phyloP scores from a whole-genome alignment of 2,888 invertebrate genomes.

The Aquatica leii region DNA sequence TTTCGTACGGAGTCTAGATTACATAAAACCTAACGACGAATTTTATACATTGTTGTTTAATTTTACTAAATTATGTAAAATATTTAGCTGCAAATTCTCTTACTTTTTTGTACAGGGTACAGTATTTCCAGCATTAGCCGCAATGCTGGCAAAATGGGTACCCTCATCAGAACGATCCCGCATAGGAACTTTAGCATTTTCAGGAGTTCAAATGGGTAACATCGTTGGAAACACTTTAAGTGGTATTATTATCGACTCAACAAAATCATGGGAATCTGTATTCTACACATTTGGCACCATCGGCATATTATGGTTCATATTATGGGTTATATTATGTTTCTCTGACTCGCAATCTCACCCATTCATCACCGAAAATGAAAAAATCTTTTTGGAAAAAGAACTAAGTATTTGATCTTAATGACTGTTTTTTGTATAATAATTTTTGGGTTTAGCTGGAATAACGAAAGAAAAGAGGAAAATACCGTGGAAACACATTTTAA shows the following conservation, averaged over 20 bases:
- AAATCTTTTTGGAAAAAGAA: conserved; percentile 71
- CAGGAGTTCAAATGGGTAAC: conserved; percentile 78
- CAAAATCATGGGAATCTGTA: conserved; percentile 76
- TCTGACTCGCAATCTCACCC: conserved; percentile 76
- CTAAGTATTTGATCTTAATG: conserved; percentile 59
- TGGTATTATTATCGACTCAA: conserved; percentile 72
- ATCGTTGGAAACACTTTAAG: conserved; percentile 72
- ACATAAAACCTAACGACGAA: no score
- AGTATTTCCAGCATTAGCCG: conserved; percentile 84
- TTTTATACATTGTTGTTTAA: no score
- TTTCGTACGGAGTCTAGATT: no score
- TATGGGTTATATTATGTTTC: conserved; percentile 60
- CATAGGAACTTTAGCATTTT: conserved; percentile 81
- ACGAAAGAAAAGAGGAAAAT: conserved; percentile 5
- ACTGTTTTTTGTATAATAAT: no score
- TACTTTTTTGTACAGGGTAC: conserved; percentile 25
- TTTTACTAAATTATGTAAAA: no score
- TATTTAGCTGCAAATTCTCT: no score
- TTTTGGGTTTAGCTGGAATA: background rate
- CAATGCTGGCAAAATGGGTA: conserved; percentile 82
- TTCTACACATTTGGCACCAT: conserved; percentile 84
- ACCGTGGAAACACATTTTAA: conserved; percentile 72
- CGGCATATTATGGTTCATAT: conserved; percentile 73
- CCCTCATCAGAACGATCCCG: conserved; percentile 79
- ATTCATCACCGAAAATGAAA: conserved; percentile 75